Conservation (phyloP, 2,888 invertebrate genomes). For the Serrognathus titanus region DNA sequence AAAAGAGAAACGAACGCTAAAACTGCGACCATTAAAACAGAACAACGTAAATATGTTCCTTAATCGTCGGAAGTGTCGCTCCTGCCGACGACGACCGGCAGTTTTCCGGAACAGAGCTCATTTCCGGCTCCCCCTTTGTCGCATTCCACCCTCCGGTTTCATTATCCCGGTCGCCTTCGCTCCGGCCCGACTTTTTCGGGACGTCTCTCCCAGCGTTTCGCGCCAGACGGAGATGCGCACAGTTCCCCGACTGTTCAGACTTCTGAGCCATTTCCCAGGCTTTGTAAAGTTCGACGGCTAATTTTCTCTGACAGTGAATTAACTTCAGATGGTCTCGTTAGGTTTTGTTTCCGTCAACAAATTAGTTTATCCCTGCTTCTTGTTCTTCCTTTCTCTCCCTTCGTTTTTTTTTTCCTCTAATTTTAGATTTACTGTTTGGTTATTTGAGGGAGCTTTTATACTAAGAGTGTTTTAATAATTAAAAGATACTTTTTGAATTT, state of each 20-base stretch:
- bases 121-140: constrained; percentile 31
- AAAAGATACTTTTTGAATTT: too few species aligned
- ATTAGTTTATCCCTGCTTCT: constrained; percentile 23
- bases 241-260: constrained; percentile 28
- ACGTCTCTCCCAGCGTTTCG: constrained; percentile 11
- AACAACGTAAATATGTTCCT: constrained; percentile 6
- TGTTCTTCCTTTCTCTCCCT: background rate
- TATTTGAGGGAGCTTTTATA: too few species aligned
- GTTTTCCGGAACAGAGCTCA: constrained; percentile 33
- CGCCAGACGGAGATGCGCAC: constrained; percentile 13
- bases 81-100: constrained; percentile 22
- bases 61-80: constrained; percentile 28
- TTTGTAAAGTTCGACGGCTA: constrained; percentile 33
- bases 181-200: constrained; percentile 13
- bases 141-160: constrained; percentile 29
- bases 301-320: constrained; percentile 32
- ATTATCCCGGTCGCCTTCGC: constrained; percentile 29
- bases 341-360: constrained; percentile 33
- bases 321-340: constrained; percentile 31
- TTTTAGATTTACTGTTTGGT: background rate
- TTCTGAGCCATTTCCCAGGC: constrained; percentile 31
- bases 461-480: too few species aligned
- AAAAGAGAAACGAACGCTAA: too few species aligned
- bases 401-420: background rate
- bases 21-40: too few species aligned